Evolutionary conservation across 2,888 invertebrate genomes (phyloP).

Genomic region (Ormyrus nitidulus): DNA sequence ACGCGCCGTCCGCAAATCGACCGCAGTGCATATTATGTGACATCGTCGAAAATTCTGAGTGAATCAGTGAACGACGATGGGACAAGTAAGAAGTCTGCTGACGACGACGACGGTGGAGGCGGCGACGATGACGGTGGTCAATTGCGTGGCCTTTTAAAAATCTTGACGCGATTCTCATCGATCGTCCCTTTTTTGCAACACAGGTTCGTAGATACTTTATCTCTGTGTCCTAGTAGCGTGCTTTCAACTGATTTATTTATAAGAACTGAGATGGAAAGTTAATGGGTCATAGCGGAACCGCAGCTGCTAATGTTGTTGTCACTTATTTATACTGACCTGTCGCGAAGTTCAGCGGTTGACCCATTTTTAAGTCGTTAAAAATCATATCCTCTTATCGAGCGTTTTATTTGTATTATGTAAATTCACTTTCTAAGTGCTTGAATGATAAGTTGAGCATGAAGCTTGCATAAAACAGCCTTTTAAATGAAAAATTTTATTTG

Average conservation of each 20-base stretch:
- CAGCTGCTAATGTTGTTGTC: neutral
- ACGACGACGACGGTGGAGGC: too few species aligned
- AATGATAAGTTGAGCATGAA: neutral
- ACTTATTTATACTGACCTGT: conserved; percentile 10
- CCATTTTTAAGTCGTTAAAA: neutral
- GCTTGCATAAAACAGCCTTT: neutral
- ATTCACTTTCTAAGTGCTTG: too few species aligned
- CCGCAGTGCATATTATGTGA: too few species aligned
- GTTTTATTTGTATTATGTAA: too few species aligned
- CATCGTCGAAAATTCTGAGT: too few species aligned
- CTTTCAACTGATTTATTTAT: conserved; percentile 9
- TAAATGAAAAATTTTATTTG: too few species aligned
- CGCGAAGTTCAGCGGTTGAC: neutral
- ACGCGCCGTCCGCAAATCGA: neutral
- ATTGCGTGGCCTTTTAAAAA: conserved; percentile 8
- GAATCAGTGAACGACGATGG: neutral
- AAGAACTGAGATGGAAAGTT: conserved; percentile 1
- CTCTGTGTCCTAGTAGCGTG: neutral
- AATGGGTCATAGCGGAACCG: conserved; percentile 14
- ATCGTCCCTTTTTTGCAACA: conserved; percentile 27
- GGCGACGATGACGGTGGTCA: too few species aligned
- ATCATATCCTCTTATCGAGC: neutral
- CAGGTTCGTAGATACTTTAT: conserved; percentile 2
- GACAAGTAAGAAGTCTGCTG: neutral
- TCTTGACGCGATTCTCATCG: conserved; percentile 18